Evolutionary conservation across 1,140 invertebrate species (phyloP).

Genomic region (Orchestia grillus): DNA sequence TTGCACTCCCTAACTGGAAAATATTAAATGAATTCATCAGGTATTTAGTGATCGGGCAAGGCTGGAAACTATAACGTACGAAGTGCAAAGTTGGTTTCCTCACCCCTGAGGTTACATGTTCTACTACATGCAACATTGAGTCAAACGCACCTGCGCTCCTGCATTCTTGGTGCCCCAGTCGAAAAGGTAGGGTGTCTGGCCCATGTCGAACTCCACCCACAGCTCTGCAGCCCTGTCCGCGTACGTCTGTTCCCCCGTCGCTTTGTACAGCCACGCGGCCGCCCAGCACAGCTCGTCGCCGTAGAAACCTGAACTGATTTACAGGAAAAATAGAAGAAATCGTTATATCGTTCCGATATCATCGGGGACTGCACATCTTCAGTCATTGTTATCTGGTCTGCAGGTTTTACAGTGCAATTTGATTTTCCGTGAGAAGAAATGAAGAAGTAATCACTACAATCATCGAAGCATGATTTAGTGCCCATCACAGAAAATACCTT

Average conservation of each 20-base stretch:
- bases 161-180: background rate
- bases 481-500: too few species aligned
- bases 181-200: slow-evolving; percentile 71
- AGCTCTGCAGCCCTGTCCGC: background rate
- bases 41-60: too few species aligned
- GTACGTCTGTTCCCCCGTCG: slow-evolving; percentile 6
- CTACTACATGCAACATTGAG: background rate
- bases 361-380: background rate
- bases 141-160: background rate
- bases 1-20: too few species aligned
- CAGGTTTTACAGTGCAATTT: too few species aligned
- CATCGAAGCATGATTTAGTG: too few species aligned
- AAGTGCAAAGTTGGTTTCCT: too few species aligned
- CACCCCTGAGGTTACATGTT: background rate
- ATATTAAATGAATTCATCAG: too few species aligned
- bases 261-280: slow-evolving; percentile 45
- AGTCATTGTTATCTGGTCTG: too few species aligned
- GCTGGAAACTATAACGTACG: too few species aligned
- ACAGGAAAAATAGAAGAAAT: background rate
- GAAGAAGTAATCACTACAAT: too few species aligned
- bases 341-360: background rate
- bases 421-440: too few species aligned
- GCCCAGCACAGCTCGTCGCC: slow-evolving; percentile 47
- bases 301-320: background rate
- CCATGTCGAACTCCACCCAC: slow-evolving; percentile 46